Evolutionary conservation across 1,140 invertebrate species (phyloP).

Genomic region (Tetramorium alpestre): DNA sequence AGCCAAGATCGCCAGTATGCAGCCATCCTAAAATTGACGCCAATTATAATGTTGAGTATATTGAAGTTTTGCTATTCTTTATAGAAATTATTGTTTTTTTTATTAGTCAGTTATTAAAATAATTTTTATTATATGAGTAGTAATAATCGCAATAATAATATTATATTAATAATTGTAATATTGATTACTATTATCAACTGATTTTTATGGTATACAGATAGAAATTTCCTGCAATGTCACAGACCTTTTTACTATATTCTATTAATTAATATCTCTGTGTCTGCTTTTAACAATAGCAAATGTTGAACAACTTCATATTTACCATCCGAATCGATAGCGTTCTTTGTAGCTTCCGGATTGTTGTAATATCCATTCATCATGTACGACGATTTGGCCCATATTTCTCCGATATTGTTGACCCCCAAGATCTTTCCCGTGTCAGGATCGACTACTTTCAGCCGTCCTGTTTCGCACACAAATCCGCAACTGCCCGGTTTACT

Average conservation of each 20-base stretch:
- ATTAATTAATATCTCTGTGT: neutral
- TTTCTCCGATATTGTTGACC: slow-evolving; percentile 81
- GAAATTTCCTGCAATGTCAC: neutral
- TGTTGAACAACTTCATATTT: slow-evolving; percentile 5
- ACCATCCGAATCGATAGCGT: slow-evolving; percentile 86
- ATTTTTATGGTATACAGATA: too few relatives aligned
- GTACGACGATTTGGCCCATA: slow-evolving; percentile 80
- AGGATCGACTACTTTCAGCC: slow-evolving; percentile 79
- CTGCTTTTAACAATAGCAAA: neutral
- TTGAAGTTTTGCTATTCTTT: neutral
- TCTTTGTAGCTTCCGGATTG: slow-evolving; percentile 82
- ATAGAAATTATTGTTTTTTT: neutral
- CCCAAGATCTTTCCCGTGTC: slow-evolving; percentile 81
- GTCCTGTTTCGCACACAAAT: slow-evolving; percentile 69
- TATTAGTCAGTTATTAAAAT: too few relatives aligned
- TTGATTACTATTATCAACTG: neutral
- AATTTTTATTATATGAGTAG: too few relatives aligned
- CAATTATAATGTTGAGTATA: neutral
- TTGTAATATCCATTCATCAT: slow-evolving; percentile 76
- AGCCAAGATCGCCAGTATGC: slow-evolving; percentile 81
- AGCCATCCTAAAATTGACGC: slow-evolving; percentile 67
- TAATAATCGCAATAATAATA: too few relatives aligned
- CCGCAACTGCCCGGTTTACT: slow-evolving; percentile 77
- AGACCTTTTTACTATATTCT: neutral
- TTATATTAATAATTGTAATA: neutral